Evolutionary conservation across 1,140 invertebrate genomes (phyloP).

Genomic region (Drosophila mayri): DNA sequence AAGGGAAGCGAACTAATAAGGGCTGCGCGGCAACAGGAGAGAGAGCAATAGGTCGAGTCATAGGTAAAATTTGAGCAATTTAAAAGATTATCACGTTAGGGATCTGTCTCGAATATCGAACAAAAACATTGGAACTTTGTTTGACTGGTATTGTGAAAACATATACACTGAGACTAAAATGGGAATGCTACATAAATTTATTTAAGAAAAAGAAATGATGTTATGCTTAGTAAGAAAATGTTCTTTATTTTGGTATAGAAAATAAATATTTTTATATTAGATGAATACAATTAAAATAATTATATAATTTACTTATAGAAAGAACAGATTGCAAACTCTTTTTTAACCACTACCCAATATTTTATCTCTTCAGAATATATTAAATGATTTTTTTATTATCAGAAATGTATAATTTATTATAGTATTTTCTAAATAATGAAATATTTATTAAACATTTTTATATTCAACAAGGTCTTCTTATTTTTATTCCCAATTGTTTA

Average conservation of each 20-base stretch:
- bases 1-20: conserved; percentile 44
- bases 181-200: fast-evolving
- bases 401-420: neutral
- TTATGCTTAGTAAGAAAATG: neutral
- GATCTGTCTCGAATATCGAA: conserved; percentile 59
- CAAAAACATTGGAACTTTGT: conserved; percentile 56
- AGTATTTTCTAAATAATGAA: neutral
- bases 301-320: too few relatives aligned
- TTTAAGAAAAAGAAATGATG: too few relatives aligned
- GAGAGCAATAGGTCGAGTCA: conserved; percentile 52
- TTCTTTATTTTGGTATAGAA: neutral
- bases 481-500: neutral
- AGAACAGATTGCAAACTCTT: too few relatives aligned
- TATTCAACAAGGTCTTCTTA: neutral
- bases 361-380: neutral
- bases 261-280: too few relatives aligned
- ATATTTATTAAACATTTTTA: too few relatives aligned
- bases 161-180: conserved; percentile 30
- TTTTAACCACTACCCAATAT: too few relatives aligned
- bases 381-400: neutral
- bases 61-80: conserved; percentile 68
- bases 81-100: conserved; percentile 82
- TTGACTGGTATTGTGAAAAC: conserved; percentile 60
- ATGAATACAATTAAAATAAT: too few relatives aligned
- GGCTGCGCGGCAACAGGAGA: conserved; percentile 6